phyloP scores from a whole-genome alignment of 92 coral and sea anemone genomes.

The Palythoa grandis region DNA sequence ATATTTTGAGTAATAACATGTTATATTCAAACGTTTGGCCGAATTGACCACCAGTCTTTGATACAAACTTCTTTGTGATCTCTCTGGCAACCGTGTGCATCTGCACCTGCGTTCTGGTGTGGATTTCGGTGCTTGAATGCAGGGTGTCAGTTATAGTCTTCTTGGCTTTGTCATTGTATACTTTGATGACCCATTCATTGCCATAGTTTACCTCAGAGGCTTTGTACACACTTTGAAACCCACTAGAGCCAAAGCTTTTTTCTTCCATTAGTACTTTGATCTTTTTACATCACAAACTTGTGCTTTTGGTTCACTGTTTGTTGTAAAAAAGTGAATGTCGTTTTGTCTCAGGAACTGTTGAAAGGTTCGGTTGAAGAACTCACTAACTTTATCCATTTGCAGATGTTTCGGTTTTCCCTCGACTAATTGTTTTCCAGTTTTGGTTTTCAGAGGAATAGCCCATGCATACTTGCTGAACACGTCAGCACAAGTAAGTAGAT shows the following conservation, averaged over 20 bases:
- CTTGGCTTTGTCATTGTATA: background rate
- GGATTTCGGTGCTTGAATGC: background rate
- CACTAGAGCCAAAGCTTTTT: background rate
- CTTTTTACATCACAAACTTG: no score
- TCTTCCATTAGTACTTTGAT: background rate
- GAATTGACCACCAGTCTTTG: background rate
- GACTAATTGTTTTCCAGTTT: constrained; percentile 39
- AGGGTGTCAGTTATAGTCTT: background rate
- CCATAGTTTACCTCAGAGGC: background rate
- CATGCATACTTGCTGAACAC: constrained; percentile 61
- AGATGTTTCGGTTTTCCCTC: background rate
- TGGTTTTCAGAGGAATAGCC: constrained; percentile 57
- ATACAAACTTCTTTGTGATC: background rate
- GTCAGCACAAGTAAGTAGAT: constrained; percentile 50
- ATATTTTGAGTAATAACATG: background rate
- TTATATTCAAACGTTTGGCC: background rate
- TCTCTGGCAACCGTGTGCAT: background rate
- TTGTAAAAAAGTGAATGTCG: no score
- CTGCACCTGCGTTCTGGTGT: background rate
- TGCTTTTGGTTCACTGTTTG: no score
- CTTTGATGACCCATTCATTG: background rate
- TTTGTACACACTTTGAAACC: background rate
- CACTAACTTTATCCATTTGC: no score
- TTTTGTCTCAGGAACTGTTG: no score
- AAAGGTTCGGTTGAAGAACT: no score